phyloP scores from a whole-genome alignment of 2,888 invertebrate species.

The Parnassius mnemosyne region DNA sequence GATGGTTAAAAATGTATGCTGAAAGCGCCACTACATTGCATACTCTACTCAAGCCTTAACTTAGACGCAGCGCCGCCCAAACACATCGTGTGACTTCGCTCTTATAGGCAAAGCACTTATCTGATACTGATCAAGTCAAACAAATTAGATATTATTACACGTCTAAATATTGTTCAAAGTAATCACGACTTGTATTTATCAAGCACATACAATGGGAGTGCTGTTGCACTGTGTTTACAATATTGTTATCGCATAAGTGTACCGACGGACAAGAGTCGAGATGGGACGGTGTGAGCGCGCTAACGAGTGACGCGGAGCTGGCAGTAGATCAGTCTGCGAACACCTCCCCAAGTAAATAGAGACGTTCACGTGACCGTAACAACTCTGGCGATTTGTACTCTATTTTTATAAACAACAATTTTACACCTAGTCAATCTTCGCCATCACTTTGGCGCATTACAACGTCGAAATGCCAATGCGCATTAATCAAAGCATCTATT shows the following conservation, averaged over 20 bases:
- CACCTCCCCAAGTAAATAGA: conserved; percentile 35
- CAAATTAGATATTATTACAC: conserved; percentile 34
- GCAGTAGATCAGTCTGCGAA: conserved; percentile 59
- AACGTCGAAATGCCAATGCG: conserved; percentile 48
- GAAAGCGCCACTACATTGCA: too few relatives aligned
- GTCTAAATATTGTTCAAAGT: conserved; percentile 37
- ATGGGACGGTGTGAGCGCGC: conserved; percentile 44
- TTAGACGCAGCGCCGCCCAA: too few relatives aligned
- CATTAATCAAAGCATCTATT: conserved; percentile 37
- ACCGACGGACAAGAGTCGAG: conserved; percentile 43
- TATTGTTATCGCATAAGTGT: conserved; percentile 57
- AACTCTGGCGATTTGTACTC: conserved; percentile 50
- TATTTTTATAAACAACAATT: conserved; percentile 63
- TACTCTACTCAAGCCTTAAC: too few relatives aligned
- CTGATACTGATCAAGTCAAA: conserved; percentile 49
- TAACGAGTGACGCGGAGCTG: conserved; percentile 63
- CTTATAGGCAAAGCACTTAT: conserved; percentile 5
- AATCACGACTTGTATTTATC: conserved; percentile 40
- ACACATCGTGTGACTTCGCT: too few relatives aligned
- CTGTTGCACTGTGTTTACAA: conserved; percentile 62
- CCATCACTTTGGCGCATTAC: conserved; percentile 60
- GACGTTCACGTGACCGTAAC: conserved; percentile 66
- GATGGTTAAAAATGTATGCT: too few relatives aligned
- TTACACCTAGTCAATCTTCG: conserved; percentile 66
- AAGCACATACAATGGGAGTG: conserved; percentile 43